These are phyloP conservation scores for Oxyura jamaicensis DNA, from an alignment of 2,113 vertebrate genomes.

Conservation along the genomic window DNA sequence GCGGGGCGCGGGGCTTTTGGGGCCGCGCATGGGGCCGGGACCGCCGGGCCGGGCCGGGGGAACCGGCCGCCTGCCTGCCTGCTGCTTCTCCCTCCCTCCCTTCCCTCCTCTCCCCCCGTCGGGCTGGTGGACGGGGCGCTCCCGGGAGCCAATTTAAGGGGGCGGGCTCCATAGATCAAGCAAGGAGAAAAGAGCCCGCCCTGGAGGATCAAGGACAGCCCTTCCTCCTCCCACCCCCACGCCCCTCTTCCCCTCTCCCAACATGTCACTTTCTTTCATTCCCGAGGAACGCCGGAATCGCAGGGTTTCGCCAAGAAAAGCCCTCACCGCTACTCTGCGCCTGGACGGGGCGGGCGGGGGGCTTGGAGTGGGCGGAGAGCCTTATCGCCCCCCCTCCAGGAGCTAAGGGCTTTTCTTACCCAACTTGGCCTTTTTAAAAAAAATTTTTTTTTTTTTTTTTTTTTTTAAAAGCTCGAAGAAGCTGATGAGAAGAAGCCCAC, in stretches of 20 bases:
- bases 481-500: background rate
- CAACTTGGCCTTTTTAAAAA: background rate
- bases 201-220: background rate
- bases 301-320: background rate
- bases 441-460: too few relatives aligned
- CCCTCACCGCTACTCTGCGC: background rate
- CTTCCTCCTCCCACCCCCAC: background rate
- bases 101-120: conserved; percentile 49
- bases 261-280: conserved; percentile 38
- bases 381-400: too few relatives aligned
- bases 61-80: conserved; percentile 36
- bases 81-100: background rate
- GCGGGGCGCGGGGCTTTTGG: background rate
- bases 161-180: conserved; percentile 47
- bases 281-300: background rate
- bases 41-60: conserved; percentile 26
- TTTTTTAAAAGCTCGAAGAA: background rate
- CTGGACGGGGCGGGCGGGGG: background rate
- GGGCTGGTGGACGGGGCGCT: conserved; percentile 42
- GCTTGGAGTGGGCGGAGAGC: too few relatives aligned
- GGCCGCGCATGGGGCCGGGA: conserved; percentile 32
- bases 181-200: conserved; percentile 29
- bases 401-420: too few relatives aligned
- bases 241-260: background rate
- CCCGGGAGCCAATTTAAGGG: conserved; percentile 57